A percentile compares a stretch with the other conserved stretches of the same genome.
Conservation (phyloP, 2,888 invertebrate genomes). For the Isoperla grammatica region DNA sequence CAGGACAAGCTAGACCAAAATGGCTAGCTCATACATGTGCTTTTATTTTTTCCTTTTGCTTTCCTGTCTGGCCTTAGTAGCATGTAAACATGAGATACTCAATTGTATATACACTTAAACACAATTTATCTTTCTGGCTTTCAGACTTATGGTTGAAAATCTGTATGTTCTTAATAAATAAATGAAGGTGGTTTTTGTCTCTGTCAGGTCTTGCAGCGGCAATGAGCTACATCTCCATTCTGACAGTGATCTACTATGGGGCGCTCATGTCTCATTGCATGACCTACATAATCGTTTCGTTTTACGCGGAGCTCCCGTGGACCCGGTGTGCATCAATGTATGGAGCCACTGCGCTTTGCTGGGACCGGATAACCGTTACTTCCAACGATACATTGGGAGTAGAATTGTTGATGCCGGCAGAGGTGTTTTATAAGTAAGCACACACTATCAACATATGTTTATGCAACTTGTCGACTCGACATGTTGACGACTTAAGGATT, state of each 20-base stretch:
- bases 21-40: too few species aligned
- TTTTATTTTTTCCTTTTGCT: too few species aligned
- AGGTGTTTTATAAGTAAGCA: background rate
- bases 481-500: too few species aligned
- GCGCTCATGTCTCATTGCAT: slow-evolving; percentile 2
- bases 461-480: too few species aligned
- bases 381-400: background rate
- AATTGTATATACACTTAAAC: too few species aligned
- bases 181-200: background rate
- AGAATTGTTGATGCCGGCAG: background rate
- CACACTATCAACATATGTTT: too few species aligned
- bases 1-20: too few species aligned
- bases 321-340: background rate
- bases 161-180: background rate
- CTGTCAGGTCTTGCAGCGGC: background rate
- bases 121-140: too few species aligned
- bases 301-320: background rate
- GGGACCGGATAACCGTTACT: background rate
- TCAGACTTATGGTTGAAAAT: too few species aligned
- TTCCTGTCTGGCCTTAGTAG: too few species aligned
- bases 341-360: background rate
- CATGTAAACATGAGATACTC: too few species aligned
- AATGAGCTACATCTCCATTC: background rate
- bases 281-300: background rate
- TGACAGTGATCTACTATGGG: background rate